Evolutionary conservation across 1,140 invertebrate genomes (phyloP), one percentile per base, ranked within the genome.

Genomic region (Holotrichia oblita): DNA sequence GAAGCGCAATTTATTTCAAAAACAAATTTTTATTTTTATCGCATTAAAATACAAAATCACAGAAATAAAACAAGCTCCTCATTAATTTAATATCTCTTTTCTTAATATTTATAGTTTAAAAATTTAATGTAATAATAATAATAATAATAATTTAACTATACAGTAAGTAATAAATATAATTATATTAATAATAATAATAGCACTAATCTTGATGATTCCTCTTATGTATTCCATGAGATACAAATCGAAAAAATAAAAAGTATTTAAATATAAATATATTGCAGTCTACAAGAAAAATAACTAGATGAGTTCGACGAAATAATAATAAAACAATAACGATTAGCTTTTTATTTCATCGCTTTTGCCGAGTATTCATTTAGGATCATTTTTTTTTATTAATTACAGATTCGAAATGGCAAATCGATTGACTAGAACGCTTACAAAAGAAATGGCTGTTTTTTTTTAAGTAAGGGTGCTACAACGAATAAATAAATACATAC

Each of bases 41-140:
- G 61, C 61, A 69, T 69, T 69, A 69, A 69, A 61, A 69, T 69
- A 69, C 61, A 69, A 69, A 69, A 69, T 69, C 61, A 69, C 61
- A 69, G 61, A 69, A 69, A 69, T 69, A 69, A 69, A 69, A 69
- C 61, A 69, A 69, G 61, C 61, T 69, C 61, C 61, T 69, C 27
- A 27, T 69, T 69, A 69, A 24, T 69, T 69, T 22, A 69, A 69
- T 69, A 69, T 69, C 61, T 69, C 22, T 64, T 48, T 69, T 34
- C 20, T 69, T 22, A 69, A 14, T 24, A 7, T 69, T 69, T 34
- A 69, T 34, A 69, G 12, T 69, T 64, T 69, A 12, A 69, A 69
- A 69, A 22, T 24, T 69, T 27, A 24, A 69, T 69, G 48, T 55
- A 55, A 17, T 55, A 55, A 55, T 55, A 34, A 34, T n/a, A n/a